phyloP scores from a whole-genome alignment of 1,140 invertebrate species.

The Drosophila kepulauana region DNA sequence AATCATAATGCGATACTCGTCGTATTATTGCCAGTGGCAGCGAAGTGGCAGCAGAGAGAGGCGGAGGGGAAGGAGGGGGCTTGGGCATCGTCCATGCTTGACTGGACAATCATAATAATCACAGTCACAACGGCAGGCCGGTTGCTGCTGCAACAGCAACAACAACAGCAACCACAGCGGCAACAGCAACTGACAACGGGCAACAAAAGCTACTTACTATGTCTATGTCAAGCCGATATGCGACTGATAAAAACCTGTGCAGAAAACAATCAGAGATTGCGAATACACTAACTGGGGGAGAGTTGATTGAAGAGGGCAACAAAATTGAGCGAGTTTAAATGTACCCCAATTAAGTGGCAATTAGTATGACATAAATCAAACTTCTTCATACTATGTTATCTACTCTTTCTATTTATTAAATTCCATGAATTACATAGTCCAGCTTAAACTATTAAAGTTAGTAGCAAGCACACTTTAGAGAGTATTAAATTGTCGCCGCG shows the following conservation, averaged over 20 bases:
- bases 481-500: slow-evolving; percentile 42
- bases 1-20: slow-evolving; percentile 66
- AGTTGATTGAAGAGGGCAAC: background rate
- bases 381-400: too few species aligned
- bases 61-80: slow-evolving; percentile 22
- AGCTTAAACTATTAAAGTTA: background rate
- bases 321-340: background rate
- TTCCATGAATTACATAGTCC: too few species aligned
- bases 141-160: slow-evolving; percentile 44
- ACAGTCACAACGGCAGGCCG: slow-evolving; percentile 61
- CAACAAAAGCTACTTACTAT: slow-evolving; percentile 82
- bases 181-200: slow-evolving; percentile 61
- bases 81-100: slow-evolving; percentile 75
- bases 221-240: slow-evolving; percentile 80
- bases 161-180: slow-evolving; percentile 32
- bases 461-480: slow-evolving; percentile 4
- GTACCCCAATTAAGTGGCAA: too few species aligned
- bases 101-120: slow-evolving; percentile 83
- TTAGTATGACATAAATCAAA: background rate
- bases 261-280: slow-evolving; percentile 64
- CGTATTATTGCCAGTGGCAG: slow-evolving; percentile 45
- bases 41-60: too few species aligned
- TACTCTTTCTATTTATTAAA: too few species aligned
- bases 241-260: slow-evolving; percentile 78
- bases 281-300: slow-evolving; percentile 29